phyloP scores from a whole-genome alignment of 92 coral and sea anemone species.

The Zoanthus gigantus region DNA sequence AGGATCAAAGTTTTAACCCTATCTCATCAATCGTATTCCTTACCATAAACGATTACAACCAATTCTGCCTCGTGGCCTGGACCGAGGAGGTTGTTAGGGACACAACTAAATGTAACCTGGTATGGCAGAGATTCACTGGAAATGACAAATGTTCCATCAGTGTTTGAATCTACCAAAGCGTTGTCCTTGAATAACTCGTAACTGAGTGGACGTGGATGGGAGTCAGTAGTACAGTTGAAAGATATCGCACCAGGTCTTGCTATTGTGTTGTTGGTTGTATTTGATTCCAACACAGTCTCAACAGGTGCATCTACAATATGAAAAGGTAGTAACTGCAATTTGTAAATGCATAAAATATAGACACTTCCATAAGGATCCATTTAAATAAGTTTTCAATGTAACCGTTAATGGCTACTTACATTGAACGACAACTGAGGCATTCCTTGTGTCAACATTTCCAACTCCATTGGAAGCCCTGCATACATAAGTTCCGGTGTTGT shows the following conservation, averaged over 20 bases:
- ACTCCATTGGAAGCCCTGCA: constrained; percentile 31
- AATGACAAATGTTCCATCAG: constrained; percentile 11
- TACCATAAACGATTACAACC: constrained; percentile 9
- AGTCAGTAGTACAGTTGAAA: constrained; percentile 27
- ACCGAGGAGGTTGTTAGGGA: not conserved
- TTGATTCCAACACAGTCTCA: constrained; percentile 32
- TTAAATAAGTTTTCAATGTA: not conserved
- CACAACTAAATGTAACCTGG: not conserved
- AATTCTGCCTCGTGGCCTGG: not conserved
- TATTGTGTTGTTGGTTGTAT: constrained; percentile 22
- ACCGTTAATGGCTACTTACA: constrained; percentile 36
- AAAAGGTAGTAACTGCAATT: not conserved
- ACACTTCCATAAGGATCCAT: not conserved
- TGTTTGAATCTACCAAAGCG: not conserved
- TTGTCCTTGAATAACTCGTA: constrained; percentile 27
- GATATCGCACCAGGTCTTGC: constrained; percentile 12
- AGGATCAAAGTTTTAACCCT: too few species aligned
- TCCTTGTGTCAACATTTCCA: constrained; percentile 16
- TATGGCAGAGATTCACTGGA: not conserved
- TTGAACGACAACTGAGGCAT: constrained; percentile 47
- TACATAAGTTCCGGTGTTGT: constrained; percentile 25
- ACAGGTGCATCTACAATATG: constrained; percentile 46
- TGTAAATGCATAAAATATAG: not conserved
- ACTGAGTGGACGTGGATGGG: not conserved
- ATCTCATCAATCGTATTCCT: not conserved